A percentile compares a stretch with the other conserved stretches of the same genome.
Conservation (phyloP, 2,797 vertebrate genomes). For the Anguilla obscura region DNA sequence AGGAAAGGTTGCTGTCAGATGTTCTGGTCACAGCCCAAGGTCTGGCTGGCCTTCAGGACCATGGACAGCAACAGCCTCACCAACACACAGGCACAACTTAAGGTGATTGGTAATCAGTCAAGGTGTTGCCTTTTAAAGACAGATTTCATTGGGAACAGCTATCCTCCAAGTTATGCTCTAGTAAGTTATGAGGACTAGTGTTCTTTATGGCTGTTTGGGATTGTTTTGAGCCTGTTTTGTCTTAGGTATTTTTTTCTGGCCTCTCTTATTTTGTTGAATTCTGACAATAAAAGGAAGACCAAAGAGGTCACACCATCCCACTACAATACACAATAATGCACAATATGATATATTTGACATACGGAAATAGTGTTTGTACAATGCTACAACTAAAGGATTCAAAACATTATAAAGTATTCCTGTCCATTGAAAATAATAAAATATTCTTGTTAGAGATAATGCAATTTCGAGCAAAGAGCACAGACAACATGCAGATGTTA, state of each 20-base stretch:
- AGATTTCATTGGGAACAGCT: not conserved
- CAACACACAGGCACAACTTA: not conserved
- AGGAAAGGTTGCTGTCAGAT: not conserved
- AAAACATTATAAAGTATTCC: not conserved
- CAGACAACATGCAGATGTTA: not conserved
- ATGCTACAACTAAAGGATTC: not conserved
- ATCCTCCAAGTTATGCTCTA: not conserved
- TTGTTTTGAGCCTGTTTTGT: too few species aligned
- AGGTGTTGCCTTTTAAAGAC: not conserved
- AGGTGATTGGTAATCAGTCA: not conserved
- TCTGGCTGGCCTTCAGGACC: not conserved
- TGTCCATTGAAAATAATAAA: not conserved
- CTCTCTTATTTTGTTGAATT: not conserved
- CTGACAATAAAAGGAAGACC: not conserved
- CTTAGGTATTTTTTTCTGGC: not conserved
- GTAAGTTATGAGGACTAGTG: not conserved
- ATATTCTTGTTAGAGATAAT: constrained; percentile 1
- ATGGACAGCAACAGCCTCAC: not conserved
- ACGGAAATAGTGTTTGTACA: not conserved
- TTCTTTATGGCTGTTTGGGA: not conserved
- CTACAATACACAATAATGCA: not conserved
- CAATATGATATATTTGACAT: not conserved
- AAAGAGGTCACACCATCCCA: not conserved
- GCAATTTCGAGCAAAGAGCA: not conserved
- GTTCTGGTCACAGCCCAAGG: not conserved